Evolutionary conservation across 2,113 vertebrate species (phyloP), one percentile per base, ranked within the genome.

Genomic region (Erythrolamprus reginae): DNA sequence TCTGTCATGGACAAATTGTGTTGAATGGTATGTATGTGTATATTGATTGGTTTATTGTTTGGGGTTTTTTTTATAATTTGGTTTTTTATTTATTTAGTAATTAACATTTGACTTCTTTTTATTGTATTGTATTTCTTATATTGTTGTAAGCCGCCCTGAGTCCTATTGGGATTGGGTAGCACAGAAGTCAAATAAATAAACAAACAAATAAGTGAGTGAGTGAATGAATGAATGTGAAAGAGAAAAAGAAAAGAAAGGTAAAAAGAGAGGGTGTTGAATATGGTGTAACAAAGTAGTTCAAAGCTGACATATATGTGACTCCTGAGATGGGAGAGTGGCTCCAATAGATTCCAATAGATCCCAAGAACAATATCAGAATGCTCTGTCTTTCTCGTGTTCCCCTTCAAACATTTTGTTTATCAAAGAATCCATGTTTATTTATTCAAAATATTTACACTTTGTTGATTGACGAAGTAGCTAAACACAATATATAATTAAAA

Each of bases 401-500:
- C 51, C 56, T 83, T 85, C 42, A 19, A 19, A 24, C 38, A 45
- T 24, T 86, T 47, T 89, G 38, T 17, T 88, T 86, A 77, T 13
- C 83, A 65, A 55, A 77, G 58, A 77, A 91, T 88, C 88, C 83
- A 70, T 48, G 38, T 21, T 85, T 84, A 45, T 87, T 77, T 51
- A 84, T 87, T 52, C 55, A 82, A 90, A 90, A 92, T 90, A 92
- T 92, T 92, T 92, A 92, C 45, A 55, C 77, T 90, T 83, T 88
- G 85, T 90, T 92, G 91, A 92, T n/a, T 84, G 77, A 92, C 83
- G 88, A 83, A 65, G 47, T 61, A 86, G 84, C 88, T 87, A 90
- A 92, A 83, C 70, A 92, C 91, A 92, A 84, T 92, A 90, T 87
- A 87, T 87, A 90, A 92, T 90, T 92, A 87, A 88, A 87, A 89